Percentiles rank a stretch among this genome's conserved stretches.
Conservation (phyloP, 2,113 vertebrate genomes). For the Mystacornis crossleyi region DNA sequence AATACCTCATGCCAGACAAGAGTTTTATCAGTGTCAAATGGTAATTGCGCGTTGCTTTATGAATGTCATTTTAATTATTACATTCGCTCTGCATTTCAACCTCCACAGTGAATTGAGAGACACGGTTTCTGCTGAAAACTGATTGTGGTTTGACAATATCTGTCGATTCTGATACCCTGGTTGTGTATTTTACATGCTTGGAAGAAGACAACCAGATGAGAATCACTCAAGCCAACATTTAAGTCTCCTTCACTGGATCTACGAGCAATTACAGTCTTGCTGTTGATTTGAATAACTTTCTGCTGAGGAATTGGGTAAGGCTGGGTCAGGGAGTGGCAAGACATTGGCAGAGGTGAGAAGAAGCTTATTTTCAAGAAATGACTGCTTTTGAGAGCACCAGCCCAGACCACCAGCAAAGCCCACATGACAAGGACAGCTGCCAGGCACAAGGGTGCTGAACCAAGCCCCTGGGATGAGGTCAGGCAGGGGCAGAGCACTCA, state of each 20-base stretch:
- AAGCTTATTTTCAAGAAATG: neutral
- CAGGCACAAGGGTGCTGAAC: neutral
- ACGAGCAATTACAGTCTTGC: neutral
- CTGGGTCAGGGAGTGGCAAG: neutral
- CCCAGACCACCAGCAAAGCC: constrained; percentile 34
- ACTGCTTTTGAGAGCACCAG: neutral
- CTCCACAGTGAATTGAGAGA: neutral
- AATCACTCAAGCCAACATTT: neutral
- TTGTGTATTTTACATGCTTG: neutral
- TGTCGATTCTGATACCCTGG: neutral
- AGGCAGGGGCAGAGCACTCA: neutral
- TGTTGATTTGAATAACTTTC: constrained; percentile 7
- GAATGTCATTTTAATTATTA: neutral
- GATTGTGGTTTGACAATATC: neutral
- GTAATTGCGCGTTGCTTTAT: neutral
- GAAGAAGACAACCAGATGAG: neutral
- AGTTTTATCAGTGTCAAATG: neutral
- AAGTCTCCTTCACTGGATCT: neutral
- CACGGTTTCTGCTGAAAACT: neutral
- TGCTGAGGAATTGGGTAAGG: neutral
- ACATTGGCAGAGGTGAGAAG: neutral
- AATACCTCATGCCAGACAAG: neutral
- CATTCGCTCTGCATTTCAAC: neutral
- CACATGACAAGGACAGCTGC: neutral
- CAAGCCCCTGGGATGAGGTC: neutral